A percentile compares a stretch with the other conserved stretches of the same genome.
Conservation (phyloP, 2,888 invertebrate species). For the Brachyopa scutellaris region DNA sequence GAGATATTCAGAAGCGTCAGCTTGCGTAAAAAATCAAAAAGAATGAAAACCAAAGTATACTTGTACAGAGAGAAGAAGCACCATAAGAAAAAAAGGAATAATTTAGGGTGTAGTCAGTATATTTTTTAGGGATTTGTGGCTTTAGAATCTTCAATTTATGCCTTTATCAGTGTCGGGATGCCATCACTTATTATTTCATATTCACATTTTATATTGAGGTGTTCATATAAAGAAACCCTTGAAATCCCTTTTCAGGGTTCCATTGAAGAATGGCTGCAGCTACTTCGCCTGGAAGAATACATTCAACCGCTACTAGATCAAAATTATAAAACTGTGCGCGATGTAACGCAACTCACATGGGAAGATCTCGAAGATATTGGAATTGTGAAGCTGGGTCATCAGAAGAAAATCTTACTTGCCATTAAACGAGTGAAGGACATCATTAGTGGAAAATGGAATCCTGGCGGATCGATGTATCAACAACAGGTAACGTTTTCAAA, state of each 20-base stretch:
- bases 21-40: too few relatives aligned
- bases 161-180: too few relatives aligned
- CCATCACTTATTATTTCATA: too few relatives aligned
- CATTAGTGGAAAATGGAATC: slow-evolving; percentile 89
- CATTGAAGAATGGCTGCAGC: slow-evolving; percentile 96
- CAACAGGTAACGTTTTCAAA: slow-evolving; percentile 78
- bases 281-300: slow-evolving; percentile 96
- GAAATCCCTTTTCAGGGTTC: slow-evolving; percentile 88
- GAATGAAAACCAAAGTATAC: too few relatives aligned
- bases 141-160: too few relatives aligned
- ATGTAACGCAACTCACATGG: slow-evolving; percentile 97
- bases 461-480: slow-evolving; percentile 79
- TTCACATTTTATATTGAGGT: too few relatives aligned
- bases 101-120: too few relatives aligned
- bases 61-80: too few relatives aligned
- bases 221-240: too few relatives aligned
- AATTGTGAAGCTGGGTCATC: slow-evolving; percentile 96
- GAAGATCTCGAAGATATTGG: slow-evolving; percentile 99
- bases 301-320: slow-evolving; percentile 94
- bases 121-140: too few relatives aligned
- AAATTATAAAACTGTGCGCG: slow-evolving; percentile 96
- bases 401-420: slow-evolving; percentile 98
- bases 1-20: too few relatives aligned
- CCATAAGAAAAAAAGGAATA: too few relatives aligned
- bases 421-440: slow-evolving; percentile 98